A percentile compares a stretch with the other conserved stretches of the same genome.
phyloP scores from a whole-genome alignment of 2,888 invertebrate genomes.

The Sinelater perroti region DNA sequence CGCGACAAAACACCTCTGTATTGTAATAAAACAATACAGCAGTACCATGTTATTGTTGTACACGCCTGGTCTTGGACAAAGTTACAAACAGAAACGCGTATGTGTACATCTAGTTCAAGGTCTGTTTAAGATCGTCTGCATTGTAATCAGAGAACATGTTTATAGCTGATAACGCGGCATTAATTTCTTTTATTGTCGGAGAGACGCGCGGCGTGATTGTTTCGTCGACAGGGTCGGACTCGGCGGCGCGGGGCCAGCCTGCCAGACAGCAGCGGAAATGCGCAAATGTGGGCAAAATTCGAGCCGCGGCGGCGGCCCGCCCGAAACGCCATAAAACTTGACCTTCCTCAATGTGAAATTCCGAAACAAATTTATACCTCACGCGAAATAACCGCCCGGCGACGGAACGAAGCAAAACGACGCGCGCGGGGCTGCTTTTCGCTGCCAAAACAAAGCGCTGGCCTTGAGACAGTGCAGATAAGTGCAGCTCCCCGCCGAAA shows the following conservation, averaged over 20 bases:
- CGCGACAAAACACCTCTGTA: too few species aligned
- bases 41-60: too few species aligned
- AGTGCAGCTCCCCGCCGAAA: slow-evolving; percentile 34
- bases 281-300: too few species aligned
- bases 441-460: slow-evolving; percentile 37
- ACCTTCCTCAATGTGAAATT: slow-evolving; percentile 46
- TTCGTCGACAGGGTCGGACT: too few species aligned
- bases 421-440: neutral
- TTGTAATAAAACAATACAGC: too few species aligned
- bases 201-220: too few species aligned
- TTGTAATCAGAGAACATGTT: neutral
- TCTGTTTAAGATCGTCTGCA: neutral
- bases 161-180: neutral
- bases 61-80: too few species aligned
- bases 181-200: neutral
- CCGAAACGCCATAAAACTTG: slow-evolving; percentile 35
- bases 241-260: too few species aligned
- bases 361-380: slow-evolving; percentile 28
- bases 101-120: slow-evolving; percentile 1
- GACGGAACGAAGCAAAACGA: slow-evolving; percentile 18
- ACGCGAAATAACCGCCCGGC: slow-evolving; percentile 12
- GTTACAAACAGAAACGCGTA: neutral
- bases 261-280: too few species aligned
- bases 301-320: neutral
- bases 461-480: slow-evolving; percentile 40